These are phyloP conservation scores for Heliconius sara DNA, from an alignment of 2,888 invertebrate species.

Conservation along the genomic window DNA sequence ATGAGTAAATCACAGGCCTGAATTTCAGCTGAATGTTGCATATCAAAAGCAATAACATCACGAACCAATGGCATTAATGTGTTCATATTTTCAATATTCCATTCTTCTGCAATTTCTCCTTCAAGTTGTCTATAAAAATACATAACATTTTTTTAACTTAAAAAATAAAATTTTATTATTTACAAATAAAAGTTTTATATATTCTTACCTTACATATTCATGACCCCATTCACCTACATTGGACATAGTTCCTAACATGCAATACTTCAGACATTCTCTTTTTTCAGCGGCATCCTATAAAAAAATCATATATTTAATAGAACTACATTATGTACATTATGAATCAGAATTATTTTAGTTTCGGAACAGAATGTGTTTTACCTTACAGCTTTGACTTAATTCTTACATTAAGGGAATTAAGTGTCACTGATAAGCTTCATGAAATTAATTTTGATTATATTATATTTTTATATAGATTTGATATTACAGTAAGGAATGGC, in stretches of 20 bases:
- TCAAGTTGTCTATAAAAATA: constrained; percentile 88
- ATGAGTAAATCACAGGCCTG: constrained; percentile 99
- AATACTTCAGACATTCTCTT: constrained; percentile 95
- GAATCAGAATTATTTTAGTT: background rate
- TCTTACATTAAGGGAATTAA: background rate
- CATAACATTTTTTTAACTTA: background rate
- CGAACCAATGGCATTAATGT: constrained; percentile 90
- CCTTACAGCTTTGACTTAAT: background rate
- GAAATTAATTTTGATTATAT: background rate
- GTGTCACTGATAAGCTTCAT: background rate
- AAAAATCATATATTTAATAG: constrained; percentile 19
- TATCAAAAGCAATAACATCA: constrained; percentile 96
- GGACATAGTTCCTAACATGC: constrained; percentile 91
- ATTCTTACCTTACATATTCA: constrained; percentile 94
- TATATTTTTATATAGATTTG: no score
- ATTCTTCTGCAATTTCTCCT: constrained; percentile 94
- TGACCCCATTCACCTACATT: constrained; percentile 99
- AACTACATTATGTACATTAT: background rate
- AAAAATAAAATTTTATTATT: background rate
- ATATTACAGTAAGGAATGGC: background rate
- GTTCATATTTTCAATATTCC: constrained; percentile 84
- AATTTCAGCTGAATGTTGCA: constrained; percentile 98
- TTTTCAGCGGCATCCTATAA: constrained; percentile 81
- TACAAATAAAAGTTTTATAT: background rate
- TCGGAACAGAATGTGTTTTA: background rate